phyloP scores from a whole-genome alignment of 2,113 vertebrate species.

The Lophochroa leadbeateri region DNA sequence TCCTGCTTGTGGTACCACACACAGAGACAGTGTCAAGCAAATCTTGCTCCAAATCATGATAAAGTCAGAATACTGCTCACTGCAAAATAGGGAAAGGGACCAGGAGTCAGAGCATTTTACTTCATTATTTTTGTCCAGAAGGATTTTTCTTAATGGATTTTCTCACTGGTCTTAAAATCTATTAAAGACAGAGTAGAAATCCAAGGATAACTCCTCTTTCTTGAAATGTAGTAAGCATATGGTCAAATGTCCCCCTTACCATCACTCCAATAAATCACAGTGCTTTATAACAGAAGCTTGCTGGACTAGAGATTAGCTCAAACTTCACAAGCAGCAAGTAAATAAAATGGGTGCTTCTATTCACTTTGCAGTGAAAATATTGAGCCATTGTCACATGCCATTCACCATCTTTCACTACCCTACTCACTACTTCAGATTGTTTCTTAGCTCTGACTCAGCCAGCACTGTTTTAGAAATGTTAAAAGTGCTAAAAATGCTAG shows the following conservation, averaged over 20 bases:
- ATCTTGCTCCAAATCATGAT: neutral
- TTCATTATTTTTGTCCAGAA: neutral
- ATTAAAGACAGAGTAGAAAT: neutral
- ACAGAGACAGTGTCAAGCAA: accelerated
- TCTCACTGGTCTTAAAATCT: neutral
- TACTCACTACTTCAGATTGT: neutral
- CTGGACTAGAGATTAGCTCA: neutral
- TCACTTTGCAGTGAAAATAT: neutral
- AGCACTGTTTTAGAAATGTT: neutral
- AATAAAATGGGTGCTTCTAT: neutral
- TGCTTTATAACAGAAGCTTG: neutral
- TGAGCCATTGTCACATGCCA: neutral
- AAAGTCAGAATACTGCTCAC: neutral
- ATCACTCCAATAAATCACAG: neutral
- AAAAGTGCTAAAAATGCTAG: neutral
- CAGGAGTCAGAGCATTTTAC: neutral
- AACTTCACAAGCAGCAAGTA: neutral
- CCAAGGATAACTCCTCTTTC: neutral
- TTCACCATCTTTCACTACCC: neutral
- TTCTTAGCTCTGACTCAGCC: neutral
- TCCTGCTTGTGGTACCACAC: neutral
- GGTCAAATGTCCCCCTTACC: neutral
- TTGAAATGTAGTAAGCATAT: neutral
- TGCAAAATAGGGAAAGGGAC: neutral
- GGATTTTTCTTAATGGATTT: neutral